These are phyloP conservation scores for Ellobium chinense DNA, from an alignment of 2,888 invertebrate species.

Conservation along the genomic window DNA sequence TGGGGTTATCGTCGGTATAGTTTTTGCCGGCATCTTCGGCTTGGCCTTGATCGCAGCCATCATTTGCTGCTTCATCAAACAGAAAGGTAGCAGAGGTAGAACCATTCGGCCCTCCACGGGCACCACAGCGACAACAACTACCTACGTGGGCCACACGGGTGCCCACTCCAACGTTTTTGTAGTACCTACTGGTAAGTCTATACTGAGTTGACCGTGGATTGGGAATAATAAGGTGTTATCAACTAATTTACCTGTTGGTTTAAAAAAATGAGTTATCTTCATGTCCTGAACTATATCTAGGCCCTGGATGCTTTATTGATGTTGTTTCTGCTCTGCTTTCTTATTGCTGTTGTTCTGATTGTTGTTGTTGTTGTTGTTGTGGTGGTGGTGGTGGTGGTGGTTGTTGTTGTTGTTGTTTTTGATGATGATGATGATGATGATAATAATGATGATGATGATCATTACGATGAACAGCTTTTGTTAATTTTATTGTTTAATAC, in stretches of 20 bases:
- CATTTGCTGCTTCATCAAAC: slow-evolving; percentile 23
- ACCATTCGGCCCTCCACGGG: not conserved
- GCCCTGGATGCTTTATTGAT: too few relatives aligned
- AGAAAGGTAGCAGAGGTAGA: not conserved
- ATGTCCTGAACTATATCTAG: too few relatives aligned
- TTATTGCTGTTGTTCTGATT: too few relatives aligned
- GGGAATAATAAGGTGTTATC: too few relatives aligned
- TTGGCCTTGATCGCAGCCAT: slow-evolving; percentile 6
- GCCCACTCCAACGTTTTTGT: not conserved
- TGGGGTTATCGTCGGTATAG: slow-evolving; percentile 17
- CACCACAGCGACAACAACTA: not conserved
- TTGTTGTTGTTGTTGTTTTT: not conserved
- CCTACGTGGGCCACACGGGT: not conserved
- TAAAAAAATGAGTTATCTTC: too few relatives aligned
- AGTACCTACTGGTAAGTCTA: slow-evolving; percentile 14
- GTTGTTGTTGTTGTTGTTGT: not conserved
- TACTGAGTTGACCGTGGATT: too few relatives aligned
- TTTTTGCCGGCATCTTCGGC: slow-evolving; percentile 13
- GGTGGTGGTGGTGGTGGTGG: not conserved
- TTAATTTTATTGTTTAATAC: too few relatives aligned
- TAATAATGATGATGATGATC: not conserved
- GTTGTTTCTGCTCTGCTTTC: too few relatives aligned
- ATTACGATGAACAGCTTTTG: not conserved
- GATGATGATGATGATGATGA: not conserved
- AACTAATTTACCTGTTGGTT: too few relatives aligned